Evolutionary conservation across 2,797 vertebrate genomes (phyloP), one percentile per base, ranked within the genome.

Genomic region (Leucoraja ocellata): DNA sequence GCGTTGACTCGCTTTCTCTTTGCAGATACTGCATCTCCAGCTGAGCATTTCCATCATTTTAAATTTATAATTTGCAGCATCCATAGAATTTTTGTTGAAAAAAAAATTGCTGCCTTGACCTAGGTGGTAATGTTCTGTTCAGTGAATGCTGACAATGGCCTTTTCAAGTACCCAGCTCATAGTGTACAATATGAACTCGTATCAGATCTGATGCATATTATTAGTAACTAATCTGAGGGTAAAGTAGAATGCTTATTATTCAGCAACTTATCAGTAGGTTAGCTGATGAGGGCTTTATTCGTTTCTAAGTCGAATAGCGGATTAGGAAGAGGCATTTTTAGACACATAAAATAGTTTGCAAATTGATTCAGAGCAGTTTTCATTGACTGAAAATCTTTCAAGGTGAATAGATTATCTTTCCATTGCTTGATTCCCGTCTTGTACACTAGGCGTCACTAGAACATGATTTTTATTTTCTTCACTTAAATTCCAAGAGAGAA

Each of bases 371-470:
- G 21, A 39, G 54, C 39, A 54, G 36, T 68, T 76, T 92, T 11
- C 39, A 92, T 54, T 76, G 84, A 88, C 6, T 68, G 61, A 88
- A 88, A 54, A 92, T 14, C 25, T 92, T 76, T 74, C 23, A 54
- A 76, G 90, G 13, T 46, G 71, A 92, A 76, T 74, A 13, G 10
- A 74, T 39, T 13, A 32, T 92, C 14, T 92, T 92, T 92, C 39
- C 14, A 21, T 54, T 76, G 39, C 90, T 54, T 36, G 46, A 54
- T 92, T 14, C 23, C 39, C 36, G 6, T 23, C 46, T 23, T 92
- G 71, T 76, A 92, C 90, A 76, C 46, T 71, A 92, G 90, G 73
- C 18, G 71, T 39, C 90, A 92, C 71, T 39, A 92, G 71, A 76
- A 92, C 39, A 92, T 76, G 90, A 39, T 54, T 16, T 92, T 8